Percentiles rank a stretch among this genome's conserved stretches.
Conservation (phyloP, 2,888 invertebrate genomes). For the Boloria euphrosyne region DNA sequence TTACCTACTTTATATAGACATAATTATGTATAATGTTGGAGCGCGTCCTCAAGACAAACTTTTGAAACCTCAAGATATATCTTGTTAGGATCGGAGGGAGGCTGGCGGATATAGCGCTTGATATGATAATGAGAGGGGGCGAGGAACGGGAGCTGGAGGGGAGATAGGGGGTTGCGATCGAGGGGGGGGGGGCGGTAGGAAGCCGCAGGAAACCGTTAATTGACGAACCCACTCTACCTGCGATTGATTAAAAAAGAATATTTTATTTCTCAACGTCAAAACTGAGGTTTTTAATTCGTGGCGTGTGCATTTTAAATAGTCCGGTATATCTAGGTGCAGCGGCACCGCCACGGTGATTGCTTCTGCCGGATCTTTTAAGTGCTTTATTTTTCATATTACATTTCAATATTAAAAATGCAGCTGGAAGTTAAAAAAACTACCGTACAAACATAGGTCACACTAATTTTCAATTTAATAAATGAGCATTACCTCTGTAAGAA, state of each 20-base stretch:
- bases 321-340: background rate
- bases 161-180: slow-evolving; percentile 15
- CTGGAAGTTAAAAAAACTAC: no score
- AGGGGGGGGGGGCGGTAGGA: slow-evolving; percentile 25
- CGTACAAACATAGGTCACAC: no score
- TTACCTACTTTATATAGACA: background rate
- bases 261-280: slow-evolving; percentile 23
- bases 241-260: slow-evolving; percentile 36
- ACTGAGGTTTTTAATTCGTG: slow-evolving; percentile 17
- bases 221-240: slow-evolving; percentile 35
- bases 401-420: no score
- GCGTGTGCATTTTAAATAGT: slow-evolving; percentile 16
- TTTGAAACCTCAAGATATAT: slow-evolving; percentile 26
- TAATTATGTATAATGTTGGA: slow-evolving; percentile 9
- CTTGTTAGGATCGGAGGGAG: slow-evolving; percentile 32
- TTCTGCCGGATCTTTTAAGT: no score
- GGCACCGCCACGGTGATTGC: no score
- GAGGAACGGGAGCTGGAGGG: slow-evolving; percentile 32
- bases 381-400: no score
- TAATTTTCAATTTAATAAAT: no score
- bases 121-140: slow-evolving; percentile 29
- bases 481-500: no score
- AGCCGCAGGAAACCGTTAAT: slow-evolving; percentile 38
- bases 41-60: background rate
- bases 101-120: slow-evolving; percentile 30